Evolutionary conservation across 2,113 vertebrate species (phyloP).

Genomic region (Forbesichthys papilliferus): DNA sequence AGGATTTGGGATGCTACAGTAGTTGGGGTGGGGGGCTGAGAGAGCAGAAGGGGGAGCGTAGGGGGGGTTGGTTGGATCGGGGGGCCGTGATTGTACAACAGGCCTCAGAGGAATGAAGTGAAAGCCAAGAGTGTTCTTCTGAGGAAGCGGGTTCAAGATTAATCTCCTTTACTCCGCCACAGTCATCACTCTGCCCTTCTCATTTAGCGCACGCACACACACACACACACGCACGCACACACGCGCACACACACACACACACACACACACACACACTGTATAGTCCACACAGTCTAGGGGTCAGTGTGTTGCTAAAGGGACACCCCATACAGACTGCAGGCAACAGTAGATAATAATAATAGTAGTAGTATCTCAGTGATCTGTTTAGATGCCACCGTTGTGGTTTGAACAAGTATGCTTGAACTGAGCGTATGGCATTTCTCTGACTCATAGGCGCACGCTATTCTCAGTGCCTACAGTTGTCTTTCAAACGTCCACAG

Average conservation of each 20-base stretch:
- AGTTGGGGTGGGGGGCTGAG: conserved; percentile 56
- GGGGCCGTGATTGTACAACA: conserved; percentile 31
- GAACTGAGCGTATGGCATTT: no score
- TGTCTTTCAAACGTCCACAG: no score
- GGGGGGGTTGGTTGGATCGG: conserved; percentile 39
- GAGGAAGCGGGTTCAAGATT: conserved; percentile 58
- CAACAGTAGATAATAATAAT: no score
- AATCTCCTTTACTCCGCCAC: conserved; percentile 60
- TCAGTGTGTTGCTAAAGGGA: no score
- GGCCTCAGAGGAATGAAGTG: conserved; percentile 59
- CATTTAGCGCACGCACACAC: neutral
- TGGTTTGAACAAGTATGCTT: no score
- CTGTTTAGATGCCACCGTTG: no score
- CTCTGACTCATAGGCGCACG: no score
- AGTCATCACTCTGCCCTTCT: conserved; percentile 46
- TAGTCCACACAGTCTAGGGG: neutral
- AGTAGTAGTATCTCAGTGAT: no score
- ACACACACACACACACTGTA: conserved; percentile 4
- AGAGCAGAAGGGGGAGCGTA: conserved; percentile 36
- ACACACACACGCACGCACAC: neutral
- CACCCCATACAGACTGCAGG: no score
- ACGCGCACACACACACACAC: neutral
- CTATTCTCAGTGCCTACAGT: no score
- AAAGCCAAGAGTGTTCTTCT: conserved; percentile 59
- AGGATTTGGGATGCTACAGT: conserved; percentile 59